phyloP scores from a whole-genome alignment of 2,113 vertebrate species.

The Leiothrix lutea region DNA sequence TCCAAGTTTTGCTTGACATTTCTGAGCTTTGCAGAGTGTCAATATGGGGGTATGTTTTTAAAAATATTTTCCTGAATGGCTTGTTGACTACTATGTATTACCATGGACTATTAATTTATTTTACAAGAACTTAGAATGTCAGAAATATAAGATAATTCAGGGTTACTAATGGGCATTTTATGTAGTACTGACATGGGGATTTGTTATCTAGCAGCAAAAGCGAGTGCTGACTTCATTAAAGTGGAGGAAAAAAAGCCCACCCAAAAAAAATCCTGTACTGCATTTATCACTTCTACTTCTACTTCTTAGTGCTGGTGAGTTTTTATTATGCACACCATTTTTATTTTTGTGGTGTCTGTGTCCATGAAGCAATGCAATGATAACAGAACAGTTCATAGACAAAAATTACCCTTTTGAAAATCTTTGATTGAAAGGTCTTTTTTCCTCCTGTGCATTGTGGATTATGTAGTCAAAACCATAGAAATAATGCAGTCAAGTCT shows the following conservation, averaged over 20 bases:
- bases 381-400: not conserved
- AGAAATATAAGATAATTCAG: slow-evolving; percentile 30
- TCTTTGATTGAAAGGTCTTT: not conserved
- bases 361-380: not conserved
- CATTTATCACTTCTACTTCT: not conserved
- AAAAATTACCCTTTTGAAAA: fast-evolving
- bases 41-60: not conserved
- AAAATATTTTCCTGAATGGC: not conserved
- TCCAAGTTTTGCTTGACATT: not conserved
- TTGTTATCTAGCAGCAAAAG: slow-evolving; percentile 37
- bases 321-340: not conserved
- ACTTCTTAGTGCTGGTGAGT: not conserved
- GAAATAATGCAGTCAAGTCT: not conserved
- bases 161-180: slow-evolving; percentile 36
- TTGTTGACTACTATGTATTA: not conserved
- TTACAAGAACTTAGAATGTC: not conserved
- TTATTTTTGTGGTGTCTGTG: not conserved
- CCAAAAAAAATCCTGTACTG: not conserved
- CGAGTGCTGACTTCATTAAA: not conserved
- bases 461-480: not conserved
- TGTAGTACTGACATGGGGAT: not conserved
- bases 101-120: slow-evolving; percentile 4
- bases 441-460: not conserved
- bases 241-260: not conserved
- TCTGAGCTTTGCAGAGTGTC: not conserved